Base-by-base conservation (phyloP, 2,888 invertebrate genomes). In the Athrips mouffetella region DNA sequence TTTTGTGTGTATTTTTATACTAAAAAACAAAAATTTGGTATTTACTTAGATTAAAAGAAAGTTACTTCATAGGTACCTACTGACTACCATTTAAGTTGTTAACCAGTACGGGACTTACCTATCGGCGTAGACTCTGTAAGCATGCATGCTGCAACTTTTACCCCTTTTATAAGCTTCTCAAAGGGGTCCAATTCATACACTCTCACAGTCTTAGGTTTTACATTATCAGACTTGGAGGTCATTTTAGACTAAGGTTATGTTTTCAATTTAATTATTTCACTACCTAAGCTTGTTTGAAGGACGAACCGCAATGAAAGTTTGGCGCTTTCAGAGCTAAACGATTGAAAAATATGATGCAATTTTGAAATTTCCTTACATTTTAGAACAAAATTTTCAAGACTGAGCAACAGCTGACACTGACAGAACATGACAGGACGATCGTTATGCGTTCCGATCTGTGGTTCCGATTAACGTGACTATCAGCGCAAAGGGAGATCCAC, bases 141-240 rank as follows among this genome's bases (percentile, higher is more conserved):
- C 91, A 91, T 91, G 56, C 90, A 91, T 59, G 90, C 86, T 49
- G 91, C 90, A 41, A 91, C 89, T 70, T 85, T 87, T 35, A 91
- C 75, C 35, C 90, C 91, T 53, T 78, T 82, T 5, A 90, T 70
- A 25, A 91, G 72, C 55, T 78, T 83, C 48, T 82, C 80, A 60
- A 89, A 90, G 30, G 87, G 80, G 48, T 90, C 83, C 50, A 80
- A 68, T 58, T 91, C 89, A 57, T 86, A 89, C 46, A 90, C 80
- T 68, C 84, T 89, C 13, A 89, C 76, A 23, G 71, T 76, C 63
- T 78, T 80, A 41, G 80, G 73, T 59, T 71, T 80, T 31, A 72
- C 61, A 16, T 50, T 53, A 29, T 82, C 82, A 31, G 67, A 60
- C 71, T 77, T 83, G 11, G 71, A 60, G 40, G 76, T 53, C 86